A percentile compares a stretch with the other conserved stretches of the same genome.
These are phyloP conservation scores for Melitaea cinxia DNA, from an alignment of 1,140 invertebrate species.

Conservation along the genomic window DNA sequence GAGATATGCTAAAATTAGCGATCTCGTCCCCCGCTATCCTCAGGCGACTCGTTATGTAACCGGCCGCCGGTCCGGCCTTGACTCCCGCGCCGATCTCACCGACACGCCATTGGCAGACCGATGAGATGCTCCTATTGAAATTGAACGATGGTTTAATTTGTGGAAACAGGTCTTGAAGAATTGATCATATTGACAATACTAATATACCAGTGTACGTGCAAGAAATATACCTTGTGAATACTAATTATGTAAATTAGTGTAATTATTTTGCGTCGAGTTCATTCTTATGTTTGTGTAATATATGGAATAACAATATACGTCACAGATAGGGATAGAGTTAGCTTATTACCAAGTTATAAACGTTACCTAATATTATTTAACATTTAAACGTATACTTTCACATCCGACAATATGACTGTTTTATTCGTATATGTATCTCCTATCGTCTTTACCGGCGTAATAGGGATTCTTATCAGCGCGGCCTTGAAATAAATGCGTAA, in stretches of 20 bases:
- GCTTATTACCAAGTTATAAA: background rate
- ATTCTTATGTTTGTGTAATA: background rate
- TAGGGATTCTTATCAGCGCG: conserved; percentile 39
- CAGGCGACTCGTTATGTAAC: conserved; percentile 68
- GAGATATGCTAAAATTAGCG: conserved; percentile 72
- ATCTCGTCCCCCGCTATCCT: conserved; percentile 57
- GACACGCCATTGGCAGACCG: conserved; percentile 54
- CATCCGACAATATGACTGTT: conserved; percentile 3
- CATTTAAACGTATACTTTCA: background rate
- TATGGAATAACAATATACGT: background rate
- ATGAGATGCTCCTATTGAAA: conserved; percentile 39
- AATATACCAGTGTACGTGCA: background rate
- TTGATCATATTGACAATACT: background rate
- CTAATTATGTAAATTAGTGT: background rate
- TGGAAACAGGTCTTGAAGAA: background rate
- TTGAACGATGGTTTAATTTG: conserved; percentile 8
- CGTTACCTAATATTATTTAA: background rate
- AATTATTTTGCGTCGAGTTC: background rate
- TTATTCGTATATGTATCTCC: background rate
- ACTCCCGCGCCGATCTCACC: conserved; percentile 72
- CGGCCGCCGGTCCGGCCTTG: conserved; percentile 71
- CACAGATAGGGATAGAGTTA: background rate
- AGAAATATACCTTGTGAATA: background rate
- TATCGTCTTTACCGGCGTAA: conserved; percentile 18
- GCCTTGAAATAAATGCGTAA: conserved; percentile 41